These are phyloP conservation scores for Bombus fervidus DNA, from an alignment of 1,140 invertebrate species.

Conservation along the genomic window DNA sequence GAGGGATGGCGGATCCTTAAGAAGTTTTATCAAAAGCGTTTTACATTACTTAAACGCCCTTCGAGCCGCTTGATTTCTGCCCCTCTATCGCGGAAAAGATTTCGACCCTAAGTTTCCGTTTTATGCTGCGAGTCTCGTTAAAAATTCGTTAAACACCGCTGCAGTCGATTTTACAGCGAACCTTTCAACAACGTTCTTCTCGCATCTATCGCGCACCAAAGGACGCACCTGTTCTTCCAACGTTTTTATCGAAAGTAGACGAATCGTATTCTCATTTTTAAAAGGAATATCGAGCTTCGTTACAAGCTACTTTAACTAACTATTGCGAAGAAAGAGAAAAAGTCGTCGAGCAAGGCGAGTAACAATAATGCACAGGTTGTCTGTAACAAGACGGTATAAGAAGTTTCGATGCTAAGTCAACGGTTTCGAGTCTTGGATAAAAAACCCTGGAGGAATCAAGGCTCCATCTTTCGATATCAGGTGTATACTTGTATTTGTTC, in stretches of 20 bases:
- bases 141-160: neutral
- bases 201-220: too few relatives aligned
- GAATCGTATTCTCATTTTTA: neutral
- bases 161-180: neutral
- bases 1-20: slow-evolving; percentile 1
- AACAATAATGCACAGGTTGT: slow-evolving; percentile 57
- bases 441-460: slow-evolving; percentile 54
- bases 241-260: too few relatives aligned
- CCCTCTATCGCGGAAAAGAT: too few relatives aligned
- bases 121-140: neutral
- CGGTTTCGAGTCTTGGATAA: slow-evolving; percentile 19
- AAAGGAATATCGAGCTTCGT: neutral
- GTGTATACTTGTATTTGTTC: slow-evolving; percentile 61
- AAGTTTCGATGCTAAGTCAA: slow-evolving; percentile 61
- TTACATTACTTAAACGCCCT: slow-evolving; percentile 35
- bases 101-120: neutral
- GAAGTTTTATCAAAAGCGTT: slow-evolving; percentile 49
- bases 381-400: slow-evolving; percentile 22
- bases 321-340: neutral
- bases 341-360: slow-evolving; percentile 15
- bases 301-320: slow-evolving; percentile 39
- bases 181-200: too few relatives aligned
- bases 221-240: too few relatives aligned
- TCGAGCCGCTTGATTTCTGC: slow-evolving; percentile 1
- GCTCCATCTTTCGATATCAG: slow-evolving; percentile 45